Conservation (phyloP, 2,888 invertebrate genomes). For the Drosophila meridiana region DNA sequence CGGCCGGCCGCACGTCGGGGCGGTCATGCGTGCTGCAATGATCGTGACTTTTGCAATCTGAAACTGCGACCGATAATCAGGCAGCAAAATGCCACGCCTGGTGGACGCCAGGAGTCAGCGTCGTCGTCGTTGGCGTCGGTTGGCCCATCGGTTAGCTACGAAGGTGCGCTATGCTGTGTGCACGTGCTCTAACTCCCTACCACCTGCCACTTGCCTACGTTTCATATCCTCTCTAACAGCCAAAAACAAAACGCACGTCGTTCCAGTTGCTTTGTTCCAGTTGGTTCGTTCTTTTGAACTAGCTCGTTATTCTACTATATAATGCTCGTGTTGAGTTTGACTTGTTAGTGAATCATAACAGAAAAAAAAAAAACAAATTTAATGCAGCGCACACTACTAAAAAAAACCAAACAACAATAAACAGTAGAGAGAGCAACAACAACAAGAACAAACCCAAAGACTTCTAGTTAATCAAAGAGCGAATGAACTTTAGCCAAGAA, state of each 20-base stretch:
- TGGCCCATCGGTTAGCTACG: conserved; percentile 51
- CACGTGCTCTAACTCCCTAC: conserved; percentile 53
- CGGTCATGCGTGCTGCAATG: conserved; percentile 84
- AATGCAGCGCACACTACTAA: conserved; percentile 71
- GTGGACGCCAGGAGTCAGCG: conserved; percentile 24
- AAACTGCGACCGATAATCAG: conserved; percentile 85
- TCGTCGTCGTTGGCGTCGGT: conserved; percentile 12
- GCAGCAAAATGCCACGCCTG: conserved; percentile 68
- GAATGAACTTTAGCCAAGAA: not conserved
- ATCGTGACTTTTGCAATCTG: conserved; percentile 84
- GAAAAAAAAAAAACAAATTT: conserved; percentile 20
- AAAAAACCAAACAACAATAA: conserved; percentile 42
- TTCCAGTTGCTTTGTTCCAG: conserved; percentile 60
- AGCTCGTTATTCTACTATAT: conserved; percentile 37
- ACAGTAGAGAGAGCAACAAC: conserved; percentile 29
- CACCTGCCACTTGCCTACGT: conserved; percentile 11
- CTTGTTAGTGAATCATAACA: conserved; percentile 58
- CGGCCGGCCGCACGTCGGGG: conserved; percentile 82
- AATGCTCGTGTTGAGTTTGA: conserved; percentile 61
- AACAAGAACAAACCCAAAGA: conserved; percentile 15
- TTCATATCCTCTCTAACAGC: conserved; percentile 21
- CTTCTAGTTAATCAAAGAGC: not conserved
- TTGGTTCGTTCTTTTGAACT: conserved; percentile 59
- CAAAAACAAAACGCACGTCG: conserved; percentile 46
- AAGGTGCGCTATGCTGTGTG: conserved; percentile 76